Percentiles rank a stretch among this genome's conserved stretches.
phyloP scores from a whole-genome alignment of 2,797 vertebrate species.

The Numenius phaeopus region DNA sequence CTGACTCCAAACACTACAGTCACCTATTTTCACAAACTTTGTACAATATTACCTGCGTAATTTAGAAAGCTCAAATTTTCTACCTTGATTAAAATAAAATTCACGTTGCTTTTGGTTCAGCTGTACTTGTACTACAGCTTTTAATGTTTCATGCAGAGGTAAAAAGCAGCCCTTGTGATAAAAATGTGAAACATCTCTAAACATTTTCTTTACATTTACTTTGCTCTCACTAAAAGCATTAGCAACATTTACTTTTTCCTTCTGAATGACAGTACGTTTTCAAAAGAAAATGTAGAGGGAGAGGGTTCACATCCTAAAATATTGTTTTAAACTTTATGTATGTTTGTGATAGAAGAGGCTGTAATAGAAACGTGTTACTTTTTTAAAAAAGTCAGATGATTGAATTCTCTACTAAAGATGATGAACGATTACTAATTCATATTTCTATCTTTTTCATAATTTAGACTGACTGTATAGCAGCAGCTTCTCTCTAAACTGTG shows the following conservation, averaged over 20 bases:
- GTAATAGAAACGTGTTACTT: not conserved
- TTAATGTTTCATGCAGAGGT: not conserved
- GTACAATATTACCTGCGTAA: not conserved
- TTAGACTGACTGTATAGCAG: not conserved
- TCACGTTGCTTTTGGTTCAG: not conserved
- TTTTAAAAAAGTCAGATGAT: not conserved
- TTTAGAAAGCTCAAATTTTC: not conserved
- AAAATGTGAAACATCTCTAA: not conserved
- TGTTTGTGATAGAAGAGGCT: not conserved
- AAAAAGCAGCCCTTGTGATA: not conserved
- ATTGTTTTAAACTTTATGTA: not conserved
- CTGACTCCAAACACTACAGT: not conserved
- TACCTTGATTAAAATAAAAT: not conserved
- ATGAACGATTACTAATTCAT: not conserved
- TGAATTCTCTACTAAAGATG: not conserved
- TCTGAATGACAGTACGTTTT: not conserved
- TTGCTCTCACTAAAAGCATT: not conserved
- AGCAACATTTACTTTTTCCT: not conserved
- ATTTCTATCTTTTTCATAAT: not conserved
- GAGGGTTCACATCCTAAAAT: not conserved
- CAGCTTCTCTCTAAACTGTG: not conserved
- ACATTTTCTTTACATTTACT: not conserved
- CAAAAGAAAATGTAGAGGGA: not conserved
- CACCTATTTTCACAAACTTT: not conserved
- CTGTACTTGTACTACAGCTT: not conserved